Percentiles rank a stretch among this genome's conserved stretches.
Evolutionary conservation across 2,888 invertebrate genomes (phyloP).

Genomic region (Andrena bicolor): DNA sequence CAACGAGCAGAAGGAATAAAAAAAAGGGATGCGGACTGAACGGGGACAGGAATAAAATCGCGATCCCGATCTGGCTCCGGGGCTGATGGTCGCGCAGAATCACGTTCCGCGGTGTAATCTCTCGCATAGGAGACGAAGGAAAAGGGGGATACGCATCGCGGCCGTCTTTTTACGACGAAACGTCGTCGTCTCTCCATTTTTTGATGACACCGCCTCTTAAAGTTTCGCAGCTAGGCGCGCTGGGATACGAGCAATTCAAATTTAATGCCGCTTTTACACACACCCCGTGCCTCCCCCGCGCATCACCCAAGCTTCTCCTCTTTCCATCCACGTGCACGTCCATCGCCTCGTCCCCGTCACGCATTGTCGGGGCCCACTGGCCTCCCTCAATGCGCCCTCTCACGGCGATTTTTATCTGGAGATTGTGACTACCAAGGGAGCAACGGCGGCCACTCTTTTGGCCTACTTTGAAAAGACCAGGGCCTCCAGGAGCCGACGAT

Average conservation of each 20-base stretch:
- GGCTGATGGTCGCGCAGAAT: slow-evolving; percentile 42
- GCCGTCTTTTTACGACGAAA: slow-evolving; percentile 56
- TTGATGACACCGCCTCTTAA: slow-evolving; percentile 64
- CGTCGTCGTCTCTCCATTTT: slow-evolving; percentile 60
- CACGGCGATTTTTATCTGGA: slow-evolving; percentile 73
- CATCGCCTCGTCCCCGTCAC: not conserved
- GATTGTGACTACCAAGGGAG: slow-evolving; percentile 70
- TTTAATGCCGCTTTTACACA: slow-evolving; percentile 70
- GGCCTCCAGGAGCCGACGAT: slow-evolving; percentile 46
- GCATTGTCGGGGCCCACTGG: not conserved
- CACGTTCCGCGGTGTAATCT: slow-evolving; percentile 59
- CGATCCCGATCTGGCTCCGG: slow-evolving; percentile 29
- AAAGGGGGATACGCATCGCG: slow-evolving; percentile 53
- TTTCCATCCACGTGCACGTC: not conserved
- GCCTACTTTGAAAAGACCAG: slow-evolving; percentile 53
- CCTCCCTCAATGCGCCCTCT: slow-evolving; percentile 42
- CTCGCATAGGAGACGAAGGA: slow-evolving; percentile 1
- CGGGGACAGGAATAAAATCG: slow-evolving; percentile 46
- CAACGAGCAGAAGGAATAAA: not conserved
- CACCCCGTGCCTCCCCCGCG: slow-evolving; percentile 21
- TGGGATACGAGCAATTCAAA: slow-evolving; percentile 73
- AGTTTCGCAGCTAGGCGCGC: slow-evolving; percentile 58
- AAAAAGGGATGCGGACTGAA: not conserved
- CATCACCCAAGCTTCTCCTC: not conserved
- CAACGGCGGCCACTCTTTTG: slow-evolving; percentile 59